phyloP scores from a whole-genome alignment of 1,140 invertebrate genomes.

The Aphelinus certus region DNA sequence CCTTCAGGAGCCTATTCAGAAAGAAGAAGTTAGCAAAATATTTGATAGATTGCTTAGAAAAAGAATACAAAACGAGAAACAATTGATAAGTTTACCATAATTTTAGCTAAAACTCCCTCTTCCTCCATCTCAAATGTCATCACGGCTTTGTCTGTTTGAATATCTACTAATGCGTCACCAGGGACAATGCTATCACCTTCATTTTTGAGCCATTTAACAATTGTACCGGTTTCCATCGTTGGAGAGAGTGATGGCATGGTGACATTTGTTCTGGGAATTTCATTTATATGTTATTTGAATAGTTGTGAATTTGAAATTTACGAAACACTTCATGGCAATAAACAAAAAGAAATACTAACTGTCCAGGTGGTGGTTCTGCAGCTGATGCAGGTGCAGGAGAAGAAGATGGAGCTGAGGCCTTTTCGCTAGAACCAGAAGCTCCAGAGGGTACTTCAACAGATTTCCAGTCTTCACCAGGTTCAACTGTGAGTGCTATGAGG shows the following conservation, averaged over 20 bases:
- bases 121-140: conserved; percentile 99
- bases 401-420: conserved; percentile 45
- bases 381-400: conserved; percentile 44
- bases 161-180: conserved; percentile 95
- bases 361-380: conserved; percentile 50
- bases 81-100: conserved; percentile 63
- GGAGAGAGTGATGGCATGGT: conserved; percentile 93
- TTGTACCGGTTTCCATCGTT: conserved; percentile 97
- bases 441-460: conserved; percentile 57
- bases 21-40: conserved; percentile 28
- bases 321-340: neutral
- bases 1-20: conserved; percentile 75
- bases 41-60: conserved; percentile 10
- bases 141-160: conserved; percentile 99
- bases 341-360: conserved; percentile 48
- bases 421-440: conserved; percentile 46
- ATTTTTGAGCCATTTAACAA: conserved; percentile 97
- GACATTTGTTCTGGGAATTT: conserved; percentile 53
- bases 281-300: neutral
- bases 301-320: too few species aligned
- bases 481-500: conserved; percentile 88
- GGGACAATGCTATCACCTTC: conserved; percentile 83
- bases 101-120: conserved; percentile 96
- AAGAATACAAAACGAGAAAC: conserved; percentile 12
- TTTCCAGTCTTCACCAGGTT: conserved; percentile 69